Conservation (phyloP, 1,140 invertebrate species). For the Diachasmimorpha longicaudata region DNA sequence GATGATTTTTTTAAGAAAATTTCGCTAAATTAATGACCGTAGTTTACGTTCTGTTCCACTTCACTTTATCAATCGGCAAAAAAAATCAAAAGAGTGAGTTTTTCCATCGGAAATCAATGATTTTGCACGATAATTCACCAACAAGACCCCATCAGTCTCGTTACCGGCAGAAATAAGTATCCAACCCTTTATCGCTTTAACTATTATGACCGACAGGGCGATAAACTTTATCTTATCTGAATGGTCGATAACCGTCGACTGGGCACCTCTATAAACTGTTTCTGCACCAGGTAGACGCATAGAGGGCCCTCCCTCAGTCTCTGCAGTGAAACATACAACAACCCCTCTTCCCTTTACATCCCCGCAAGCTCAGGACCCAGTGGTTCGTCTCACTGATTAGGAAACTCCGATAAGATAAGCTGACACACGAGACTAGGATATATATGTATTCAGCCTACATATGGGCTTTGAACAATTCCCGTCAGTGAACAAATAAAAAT, state of each 20-base stretch:
- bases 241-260: slow-evolving; percentile 3
- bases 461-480: neutral
- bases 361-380: neutral
- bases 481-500: too few species aligned
- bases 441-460: neutral
- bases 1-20: too few species aligned
- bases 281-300: neutral
- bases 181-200: neutral
- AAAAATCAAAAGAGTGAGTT: too few species aligned
- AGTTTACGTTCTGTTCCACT: too few species aligned
- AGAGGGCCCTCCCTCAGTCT: neutral
- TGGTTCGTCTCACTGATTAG: neutral
- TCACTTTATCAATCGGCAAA: neutral
- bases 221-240: slow-evolving; percentile 12
- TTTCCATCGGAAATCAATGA: neutral
- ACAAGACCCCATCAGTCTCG: neutral
- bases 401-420: slow-evolving; percentile 8
- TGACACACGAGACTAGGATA: neutral
- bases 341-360: neutral
- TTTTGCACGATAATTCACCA: neutral
- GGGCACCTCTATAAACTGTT: slow-evolving; percentile 2
- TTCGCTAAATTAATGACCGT: too few species aligned
- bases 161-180: neutral
- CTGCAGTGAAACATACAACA: neutral
- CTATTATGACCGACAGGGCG: slow-evolving; percentile 1